Base-by-base conservation (phyloP, 2,888 invertebrate species). In the Caenorhabditis becei region DNA sequence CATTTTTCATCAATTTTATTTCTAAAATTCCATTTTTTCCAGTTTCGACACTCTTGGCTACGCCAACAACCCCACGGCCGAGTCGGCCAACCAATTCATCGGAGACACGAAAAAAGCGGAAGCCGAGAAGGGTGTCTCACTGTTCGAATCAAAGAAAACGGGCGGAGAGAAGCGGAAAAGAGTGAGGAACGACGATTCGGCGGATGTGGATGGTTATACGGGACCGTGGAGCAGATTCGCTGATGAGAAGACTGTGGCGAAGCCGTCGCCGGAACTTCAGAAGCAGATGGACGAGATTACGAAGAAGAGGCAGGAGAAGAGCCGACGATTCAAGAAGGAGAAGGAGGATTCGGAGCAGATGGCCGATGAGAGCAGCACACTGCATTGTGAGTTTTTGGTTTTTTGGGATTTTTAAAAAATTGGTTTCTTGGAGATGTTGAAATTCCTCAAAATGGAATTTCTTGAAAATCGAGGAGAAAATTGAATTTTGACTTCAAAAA, bases 241-340 rank as follows among this genome's bases (percentile, higher is more conserved):
- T 10, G 96, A 97, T 91, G 98, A 99, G 92, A 93, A 94, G 89
- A 94, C 95, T 70, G 93, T 96, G 0, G 94, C 96, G 90, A 95
- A 95, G 91, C 99, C 99, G 0, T 94, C 95, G 74, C 96, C 96
- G 74, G 96, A 97, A 89, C 96, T 97, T 91, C 95, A 96, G 51
- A 96, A 95, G 20, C 97, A 96, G 90, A 92, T 99, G 65, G 97
- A 97, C 92, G 98, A 97, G 92, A 97, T 90, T 92, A 96, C 66
- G 95, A 96, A 0, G 97, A 97, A 92, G 92, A 95, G 96, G 0
- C 92, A 96, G 83, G 97, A 98, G 91, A 98, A 98, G 91, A 98
- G 97, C 92, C 95, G 96, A 86, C 97, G 98, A 91, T 85, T 78
- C 69, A 95, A 97, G 91, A 95, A 96, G 92, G 95, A 97, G 91